Percentiles rank a stretch among this genome's conserved stretches.
phyloP scores from a whole-genome alignment of 2,113 vertebrate genomes.

The Muscicapa adusta region DNA sequence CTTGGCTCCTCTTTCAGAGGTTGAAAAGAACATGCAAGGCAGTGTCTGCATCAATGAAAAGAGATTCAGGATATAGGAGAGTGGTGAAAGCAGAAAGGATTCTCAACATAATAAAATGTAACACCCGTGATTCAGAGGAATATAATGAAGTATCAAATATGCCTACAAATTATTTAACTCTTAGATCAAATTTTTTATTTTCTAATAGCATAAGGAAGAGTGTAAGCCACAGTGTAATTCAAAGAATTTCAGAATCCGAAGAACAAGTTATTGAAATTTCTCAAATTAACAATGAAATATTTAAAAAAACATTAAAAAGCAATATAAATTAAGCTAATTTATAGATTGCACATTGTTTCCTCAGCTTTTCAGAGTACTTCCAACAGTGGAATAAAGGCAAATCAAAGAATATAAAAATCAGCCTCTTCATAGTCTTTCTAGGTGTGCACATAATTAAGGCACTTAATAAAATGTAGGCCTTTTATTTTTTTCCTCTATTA shows the following conservation, averaged over 20 bases:
- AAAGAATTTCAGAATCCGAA: neutral
- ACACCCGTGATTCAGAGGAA: neutral
- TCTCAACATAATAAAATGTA: neutral
- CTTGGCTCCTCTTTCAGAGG: slow-evolving; percentile 33
- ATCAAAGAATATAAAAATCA: neutral
- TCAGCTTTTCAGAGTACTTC: neutral
- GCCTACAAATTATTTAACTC: neutral
- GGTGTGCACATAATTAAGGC: neutral
- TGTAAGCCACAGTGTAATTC: neutral
- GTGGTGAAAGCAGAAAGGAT: neutral
- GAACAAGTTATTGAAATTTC: neutral
- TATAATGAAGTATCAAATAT: neutral
- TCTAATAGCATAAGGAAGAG: neutral
- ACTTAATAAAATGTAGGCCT: neutral
- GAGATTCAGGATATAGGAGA: slow-evolving; percentile 31
- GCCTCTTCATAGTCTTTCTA: neutral
- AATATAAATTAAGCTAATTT: neutral
- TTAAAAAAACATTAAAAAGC: neutral
- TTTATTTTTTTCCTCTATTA: neutral
- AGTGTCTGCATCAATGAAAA: slow-evolving; percentile 56
- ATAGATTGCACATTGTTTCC: neutral
- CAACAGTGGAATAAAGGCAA: neutral
- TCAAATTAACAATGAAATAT: neutral
- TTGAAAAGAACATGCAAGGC: slow-evolving; percentile 36
- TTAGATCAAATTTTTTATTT: neutral